phyloP scores from a whole-genome alignment of 2,797 vertebrate genomes.

The Sebastes glaucus region DNA sequence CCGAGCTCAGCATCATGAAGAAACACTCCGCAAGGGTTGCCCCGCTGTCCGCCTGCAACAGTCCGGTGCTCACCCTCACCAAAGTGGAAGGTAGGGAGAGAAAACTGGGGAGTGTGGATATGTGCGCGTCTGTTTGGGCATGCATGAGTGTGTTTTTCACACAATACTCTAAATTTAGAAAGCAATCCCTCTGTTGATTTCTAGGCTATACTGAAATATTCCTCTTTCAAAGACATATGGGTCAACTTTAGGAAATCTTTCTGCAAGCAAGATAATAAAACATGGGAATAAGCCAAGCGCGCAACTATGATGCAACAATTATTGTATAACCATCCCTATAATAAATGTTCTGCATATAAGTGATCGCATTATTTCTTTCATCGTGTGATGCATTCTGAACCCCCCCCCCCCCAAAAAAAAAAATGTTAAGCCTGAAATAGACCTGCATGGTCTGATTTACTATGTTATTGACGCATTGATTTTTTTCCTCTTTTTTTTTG shows the following conservation, averaged over 20 bases:
- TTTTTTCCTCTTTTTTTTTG: not conserved
- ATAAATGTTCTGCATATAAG: not conserved
- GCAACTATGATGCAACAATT: slow-evolving; percentile 26
- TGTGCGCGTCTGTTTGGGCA: not conserved
- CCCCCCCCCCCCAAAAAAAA: too few relatives aligned
- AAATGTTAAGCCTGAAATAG: not conserved
- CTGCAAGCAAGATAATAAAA: not conserved
- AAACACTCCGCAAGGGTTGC: slow-evolving; percentile 96
- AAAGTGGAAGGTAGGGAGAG: slow-evolving; percentile 93
- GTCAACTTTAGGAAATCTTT: slow-evolving; percentile 50
- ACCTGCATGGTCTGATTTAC: not conserved
- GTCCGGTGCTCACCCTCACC: slow-evolving; percentile 96
- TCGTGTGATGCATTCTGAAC: not conserved
- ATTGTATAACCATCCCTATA: not conserved
- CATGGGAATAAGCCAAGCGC: not conserved
- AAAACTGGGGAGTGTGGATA: not conserved
- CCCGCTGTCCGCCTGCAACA: slow-evolving; percentile 96
- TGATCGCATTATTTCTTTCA: not conserved
- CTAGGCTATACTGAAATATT: not conserved
- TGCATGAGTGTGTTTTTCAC: not conserved
- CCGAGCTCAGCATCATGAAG: slow-evolving; percentile 93
- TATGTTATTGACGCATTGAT: slow-evolving; percentile 34
- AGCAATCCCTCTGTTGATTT: not conserved
- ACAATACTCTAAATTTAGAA: not conserved
- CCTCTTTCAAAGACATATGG: not conserved